phyloP scores from a whole-genome alignment of 1,140 invertebrate species.

The Drosophila gunungcola region DNA sequence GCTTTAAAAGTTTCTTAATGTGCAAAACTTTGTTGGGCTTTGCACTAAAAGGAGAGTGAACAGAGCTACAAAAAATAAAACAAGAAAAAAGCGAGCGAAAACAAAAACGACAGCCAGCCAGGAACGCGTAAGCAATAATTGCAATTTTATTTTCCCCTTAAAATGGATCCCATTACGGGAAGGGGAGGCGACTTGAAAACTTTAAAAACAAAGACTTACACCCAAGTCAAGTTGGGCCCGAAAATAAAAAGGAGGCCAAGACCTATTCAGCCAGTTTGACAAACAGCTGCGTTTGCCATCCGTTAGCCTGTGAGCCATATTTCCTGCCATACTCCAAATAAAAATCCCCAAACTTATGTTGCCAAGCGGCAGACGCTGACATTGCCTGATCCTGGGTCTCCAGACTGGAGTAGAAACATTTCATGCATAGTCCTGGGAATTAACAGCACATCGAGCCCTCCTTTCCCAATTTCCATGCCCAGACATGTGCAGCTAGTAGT shows the following conservation, averaged over 20 bases:
- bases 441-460: slow-evolving; percentile 70
- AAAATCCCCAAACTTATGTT: slow-evolving; percentile 82
- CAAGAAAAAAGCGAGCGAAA: background rate
- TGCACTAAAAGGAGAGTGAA: slow-evolving; percentile 31
- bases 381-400: slow-evolving; percentile 34
- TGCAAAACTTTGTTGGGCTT: slow-evolving; percentile 54
- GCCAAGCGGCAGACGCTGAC: slow-evolving; percentile 47
- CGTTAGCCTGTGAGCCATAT: slow-evolving; percentile 77
- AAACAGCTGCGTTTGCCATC: slow-evolving; percentile 81
- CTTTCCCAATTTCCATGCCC: slow-evolving; percentile 12
- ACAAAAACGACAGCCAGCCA: slow-evolving; percentile 8
- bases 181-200: slow-evolving; percentile 19
- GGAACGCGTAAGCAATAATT: slow-evolving; percentile 69
- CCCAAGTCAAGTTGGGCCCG: background rate
- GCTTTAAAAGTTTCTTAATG: slow-evolving; percentile 57
- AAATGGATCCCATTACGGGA: slow-evolving; percentile 28
- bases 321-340: slow-evolving; percentile 76
- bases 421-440: slow-evolving; percentile 62
- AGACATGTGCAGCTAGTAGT: slow-evolving; percentile 43
- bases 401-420: slow-evolving; percentile 27
- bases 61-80: slow-evolving; percentile 5
- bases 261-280: slow-evolving; percentile 39
- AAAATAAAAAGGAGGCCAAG: slow-evolving; percentile 3
- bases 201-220: slow-evolving; percentile 49
- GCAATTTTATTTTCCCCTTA: slow-evolving; percentile 46